Base-by-base conservation (phyloP, 2,888 invertebrate species). In the Marronus borbonicus region DNA sequence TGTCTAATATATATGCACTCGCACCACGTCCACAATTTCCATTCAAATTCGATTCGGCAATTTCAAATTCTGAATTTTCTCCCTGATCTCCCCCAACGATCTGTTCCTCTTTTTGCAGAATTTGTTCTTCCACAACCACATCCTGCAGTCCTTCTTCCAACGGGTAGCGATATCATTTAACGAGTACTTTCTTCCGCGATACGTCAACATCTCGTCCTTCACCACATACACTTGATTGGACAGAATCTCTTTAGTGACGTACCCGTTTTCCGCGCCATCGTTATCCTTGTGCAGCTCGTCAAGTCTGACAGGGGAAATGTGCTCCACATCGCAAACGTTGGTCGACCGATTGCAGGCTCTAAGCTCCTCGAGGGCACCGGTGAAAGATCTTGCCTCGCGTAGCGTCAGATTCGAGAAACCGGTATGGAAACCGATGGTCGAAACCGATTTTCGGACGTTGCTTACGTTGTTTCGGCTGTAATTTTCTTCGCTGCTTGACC, bases 101-200 rank as follows among this genome's bases (percentile, higher is more conserved):
- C 82, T 83, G 76, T 86, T 86, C 55, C 81, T 81, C 70, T 84
- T 85, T 70, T 82, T 81, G 66, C 84, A 84, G 4, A 81, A 76
- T 36, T 84, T 81, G 74, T 86, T 87, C 80, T 91, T 91, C 91
- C 91, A 94, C 76, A 94, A 87, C 90, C 93, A 94, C 89, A 90
- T 93, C 83, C 93, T 89, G 81, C 93, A 93, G 83, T 93, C 93
- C 85, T 93, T 93, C 85, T 93, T 93, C 93, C 93, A 93, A 79
- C 91, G 90, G 84, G 90, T 90, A 0, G 93, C 92, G 78, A 93
- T 92, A 84, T 93, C 91, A 70, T 87, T 90, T 0, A 91, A 88
- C 17, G 90, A 89, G 83, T 92, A 91, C 81, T 87, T 88, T 79
- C 89, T 90, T 2, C 93, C 93, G 84, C 92, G 90, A 79, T 90